Percentiles rank a stretch among this genome's conserved stretches.
Evolutionary conservation across 2,888 invertebrate genomes (phyloP).

Genomic region (Toxonevra muliebris): DNA sequence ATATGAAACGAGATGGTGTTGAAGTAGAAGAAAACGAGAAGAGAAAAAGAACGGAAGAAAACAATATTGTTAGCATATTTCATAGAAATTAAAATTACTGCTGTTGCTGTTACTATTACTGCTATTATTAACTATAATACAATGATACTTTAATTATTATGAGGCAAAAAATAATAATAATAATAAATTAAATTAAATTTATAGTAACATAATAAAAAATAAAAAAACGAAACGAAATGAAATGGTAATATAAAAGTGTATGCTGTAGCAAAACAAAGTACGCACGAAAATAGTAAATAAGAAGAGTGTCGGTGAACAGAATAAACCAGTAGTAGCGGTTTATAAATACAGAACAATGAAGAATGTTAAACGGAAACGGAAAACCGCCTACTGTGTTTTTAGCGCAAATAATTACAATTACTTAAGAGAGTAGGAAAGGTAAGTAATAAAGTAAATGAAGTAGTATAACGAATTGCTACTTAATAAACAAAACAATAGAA

Average conservation of each 20-base stretch:
- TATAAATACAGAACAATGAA: not conserved
- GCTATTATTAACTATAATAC: not conserved
- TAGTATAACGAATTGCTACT: too few relatives aligned
- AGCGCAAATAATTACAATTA: conserved; percentile 3
- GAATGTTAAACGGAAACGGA: conserved; percentile 6
- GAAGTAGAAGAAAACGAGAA: conserved; percentile 21
- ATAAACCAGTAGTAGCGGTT: not conserved
- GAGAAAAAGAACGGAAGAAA: conserved; percentile 21
- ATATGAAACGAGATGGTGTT: conserved; percentile 20
- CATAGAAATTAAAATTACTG: conserved; percentile 15
- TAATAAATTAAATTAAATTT: not conserved
- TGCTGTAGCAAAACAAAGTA: not conserved
- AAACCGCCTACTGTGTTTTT: conserved; percentile 14
- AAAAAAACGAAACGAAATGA: conserved; percentile 7
- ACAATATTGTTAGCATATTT: conserved; percentile 29
- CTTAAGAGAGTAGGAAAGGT: too few relatives aligned
- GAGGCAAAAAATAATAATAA: conserved; percentile 20
- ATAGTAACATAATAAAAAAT: not conserved
- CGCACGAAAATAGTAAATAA: not conserved
- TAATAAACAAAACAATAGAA: not conserved
- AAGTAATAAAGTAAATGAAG: too few relatives aligned
- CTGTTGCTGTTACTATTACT: too few relatives aligned
- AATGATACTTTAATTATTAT: conserved; percentile 26
- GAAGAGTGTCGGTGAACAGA: not conserved
- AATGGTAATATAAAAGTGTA: conserved; percentile 3